phyloP scores from a whole-genome alignment of 2,113 vertebrate genomes.

The Corydoras sp. region DNA sequence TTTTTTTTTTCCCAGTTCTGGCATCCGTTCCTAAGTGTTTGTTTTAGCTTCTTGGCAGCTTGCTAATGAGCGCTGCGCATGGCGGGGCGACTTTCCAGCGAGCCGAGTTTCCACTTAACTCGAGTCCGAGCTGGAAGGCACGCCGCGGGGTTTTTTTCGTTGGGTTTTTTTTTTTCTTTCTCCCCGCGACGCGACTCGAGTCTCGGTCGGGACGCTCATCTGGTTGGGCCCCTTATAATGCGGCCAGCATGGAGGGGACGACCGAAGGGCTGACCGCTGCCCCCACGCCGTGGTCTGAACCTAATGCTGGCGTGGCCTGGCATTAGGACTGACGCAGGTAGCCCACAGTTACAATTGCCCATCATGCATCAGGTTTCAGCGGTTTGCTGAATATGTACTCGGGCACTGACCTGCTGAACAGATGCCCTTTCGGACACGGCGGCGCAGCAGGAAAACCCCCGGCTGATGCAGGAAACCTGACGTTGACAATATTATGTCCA shows the following conservation, averaged over 20 bases:
- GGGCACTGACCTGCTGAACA: background rate
- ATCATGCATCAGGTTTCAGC: too few species aligned
- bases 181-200: background rate
- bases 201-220: slow-evolving; percentile 5
- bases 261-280: too few species aligned
- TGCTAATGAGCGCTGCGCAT: slow-evolving; percentile 15
- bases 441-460: background rate
- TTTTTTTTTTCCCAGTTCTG: too few species aligned
- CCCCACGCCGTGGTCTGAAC: too few species aligned
- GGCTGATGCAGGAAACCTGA: background rate
- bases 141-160: too few species aligned
- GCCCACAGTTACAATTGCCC: too few species aligned
- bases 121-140: background rate
- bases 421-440: background rate
- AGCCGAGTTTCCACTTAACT: slow-evolving; percentile 1
- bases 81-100: slow-evolving; percentile 4
- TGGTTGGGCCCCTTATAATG: slow-evolving; percentile 1
- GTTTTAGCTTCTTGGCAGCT: slow-evolving; percentile 22
- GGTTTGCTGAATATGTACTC: too few species aligned
- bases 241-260: background rate
- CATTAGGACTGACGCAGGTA: too few species aligned
- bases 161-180: too few species aligned
- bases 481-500: too few species aligned
- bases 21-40: slow-evolving; percentile 20
- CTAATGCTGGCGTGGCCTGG: too few species aligned